Conservation (phyloP, 2,113 vertebrate genomes). For the Terrapene triunguis region DNA sequence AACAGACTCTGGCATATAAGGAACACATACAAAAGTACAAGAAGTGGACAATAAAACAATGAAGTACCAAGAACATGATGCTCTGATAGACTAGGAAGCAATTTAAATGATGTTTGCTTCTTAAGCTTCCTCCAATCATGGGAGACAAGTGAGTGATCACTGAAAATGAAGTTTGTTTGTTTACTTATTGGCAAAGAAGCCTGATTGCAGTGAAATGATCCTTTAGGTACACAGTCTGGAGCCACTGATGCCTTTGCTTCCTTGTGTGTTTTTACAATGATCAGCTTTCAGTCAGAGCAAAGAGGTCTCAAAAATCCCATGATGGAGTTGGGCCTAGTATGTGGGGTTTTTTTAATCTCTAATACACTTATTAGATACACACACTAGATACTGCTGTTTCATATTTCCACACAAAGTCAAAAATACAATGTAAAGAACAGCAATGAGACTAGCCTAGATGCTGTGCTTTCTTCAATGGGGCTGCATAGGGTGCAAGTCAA, state of each 20-base stretch:
- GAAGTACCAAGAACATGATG: constrained; percentile 4
- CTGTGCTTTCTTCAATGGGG: background rate
- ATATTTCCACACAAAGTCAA: background rate
- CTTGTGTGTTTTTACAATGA: constrained; percentile 3
- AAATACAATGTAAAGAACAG: background rate
- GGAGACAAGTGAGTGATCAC: constrained; percentile 36
- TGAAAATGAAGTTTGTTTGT: constrained; percentile 52
- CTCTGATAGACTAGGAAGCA: constrained; percentile 2
- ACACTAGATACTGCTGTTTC: background rate
- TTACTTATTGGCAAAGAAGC: constrained; percentile 53
- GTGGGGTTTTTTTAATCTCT: background rate
- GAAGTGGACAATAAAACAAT: constrained; percentile 20
- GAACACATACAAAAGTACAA: constrained; percentile 12
- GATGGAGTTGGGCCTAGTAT: constrained; percentile 4
- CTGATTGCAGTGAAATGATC: constrained; percentile 35
- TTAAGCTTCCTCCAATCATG: background rate
- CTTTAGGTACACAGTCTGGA: background rate
- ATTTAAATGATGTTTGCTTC: constrained; percentile 18
- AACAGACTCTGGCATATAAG: constrained; percentile 31
- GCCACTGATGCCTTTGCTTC: constrained; percentile 10
- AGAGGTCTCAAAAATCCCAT: constrained; percentile 4
- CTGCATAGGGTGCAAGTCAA: background rate
- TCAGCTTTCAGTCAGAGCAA: constrained; percentile 38
- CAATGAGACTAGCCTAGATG: background rate
- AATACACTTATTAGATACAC: background rate